phyloP scores from a whole-genome alignment of 2,113 vertebrate species.

The Tetrao urogallus region DNA sequence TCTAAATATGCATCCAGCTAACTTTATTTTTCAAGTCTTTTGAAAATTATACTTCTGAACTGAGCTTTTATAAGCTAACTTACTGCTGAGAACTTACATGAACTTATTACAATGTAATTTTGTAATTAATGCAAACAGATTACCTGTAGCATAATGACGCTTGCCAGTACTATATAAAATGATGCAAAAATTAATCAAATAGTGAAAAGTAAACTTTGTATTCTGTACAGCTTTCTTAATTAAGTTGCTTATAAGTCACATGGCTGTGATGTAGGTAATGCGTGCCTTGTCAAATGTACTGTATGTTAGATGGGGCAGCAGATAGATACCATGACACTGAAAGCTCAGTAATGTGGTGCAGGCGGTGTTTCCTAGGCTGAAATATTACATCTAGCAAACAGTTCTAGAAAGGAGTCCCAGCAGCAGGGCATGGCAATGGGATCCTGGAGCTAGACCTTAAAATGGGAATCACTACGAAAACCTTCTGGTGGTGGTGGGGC shows the following conservation, averaged over 20 bases:
- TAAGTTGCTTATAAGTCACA: constrained; percentile 72
- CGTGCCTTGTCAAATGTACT: constrained; percentile 79
- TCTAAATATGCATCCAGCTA: constrained; percentile 40
- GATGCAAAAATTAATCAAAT: constrained; percentile 60
- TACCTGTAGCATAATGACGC: constrained; percentile 24
- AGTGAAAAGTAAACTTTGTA: constrained; percentile 72
- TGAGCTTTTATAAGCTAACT: constrained; percentile 60
- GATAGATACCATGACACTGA: neutral
- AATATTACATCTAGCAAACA: neutral
- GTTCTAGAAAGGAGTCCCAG: neutral
- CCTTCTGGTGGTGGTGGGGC: neutral
- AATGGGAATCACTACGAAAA: constrained; percentile 27
- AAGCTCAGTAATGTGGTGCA: neutral
- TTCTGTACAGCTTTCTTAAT: constrained; percentile 80
- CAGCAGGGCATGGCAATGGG: neutral
- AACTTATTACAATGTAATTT: constrained; percentile 58
- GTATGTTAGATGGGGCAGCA: constrained; percentile 29
- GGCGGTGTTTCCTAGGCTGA: neutral
- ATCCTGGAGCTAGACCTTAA: constrained; percentile 6
- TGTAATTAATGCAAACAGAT: constrained; percentile 39
- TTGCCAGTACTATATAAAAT: constrained; percentile 31
- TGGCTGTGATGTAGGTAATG: constrained; percentile 72
- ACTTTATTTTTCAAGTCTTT: constrained; percentile 55
- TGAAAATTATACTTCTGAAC: constrained; percentile 25
- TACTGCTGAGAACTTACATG: constrained; percentile 45